Conservation (phyloP, 2,888 invertebrate species). For the Hirtodrosophila alboralis region DNA sequence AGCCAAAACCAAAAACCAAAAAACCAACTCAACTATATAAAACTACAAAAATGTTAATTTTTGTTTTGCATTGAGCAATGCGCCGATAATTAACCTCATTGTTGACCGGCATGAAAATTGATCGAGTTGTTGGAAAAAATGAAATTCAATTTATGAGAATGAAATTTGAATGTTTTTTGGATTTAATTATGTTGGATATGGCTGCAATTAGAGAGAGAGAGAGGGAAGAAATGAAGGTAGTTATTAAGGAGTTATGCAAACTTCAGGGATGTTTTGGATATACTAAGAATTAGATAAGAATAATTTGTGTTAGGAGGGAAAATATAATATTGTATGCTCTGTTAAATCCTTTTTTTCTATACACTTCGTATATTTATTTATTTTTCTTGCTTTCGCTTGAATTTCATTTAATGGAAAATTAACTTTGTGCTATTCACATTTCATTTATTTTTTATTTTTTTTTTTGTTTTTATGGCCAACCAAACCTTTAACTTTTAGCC, state of each 20-base stretch:
- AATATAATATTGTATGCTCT: too few species aligned
- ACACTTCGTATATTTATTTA: too few species aligned
- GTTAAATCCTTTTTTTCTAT: not conserved
- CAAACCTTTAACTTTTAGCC: slow-evolving; percentile 49
- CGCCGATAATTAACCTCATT: slow-evolving; percentile 75
- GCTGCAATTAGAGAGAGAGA: slow-evolving; percentile 5
- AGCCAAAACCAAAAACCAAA: too few species aligned
- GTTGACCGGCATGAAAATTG: slow-evolving; percentile 41
- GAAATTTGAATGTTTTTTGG: slow-evolving; percentile 22
- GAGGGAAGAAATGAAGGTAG: too few species aligned
- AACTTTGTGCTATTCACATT: slow-evolving; percentile 15
- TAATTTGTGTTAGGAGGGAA: too few species aligned
- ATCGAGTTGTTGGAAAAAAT: slow-evolving; percentile 56
- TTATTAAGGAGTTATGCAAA: too few species aligned
- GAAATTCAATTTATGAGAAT: slow-evolving; percentile 53
- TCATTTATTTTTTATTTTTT: too few species aligned
- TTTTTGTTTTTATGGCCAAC: slow-evolving; percentile 28
- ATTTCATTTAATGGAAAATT: slow-evolving; percentile 18
- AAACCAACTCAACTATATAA: slow-evolving; percentile 11
- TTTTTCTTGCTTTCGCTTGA: slow-evolving; percentile 18
- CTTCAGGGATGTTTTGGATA: too few species aligned
- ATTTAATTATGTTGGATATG: slow-evolving; percentile 44
- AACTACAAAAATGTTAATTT: slow-evolving; percentile 77
- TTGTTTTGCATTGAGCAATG: slow-evolving; percentile 68
- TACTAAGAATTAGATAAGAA: too few species aligned